Evolutionary conservation across 2,888 invertebrate genomes (phyloP).

Genomic region (Tanaodytes sp.): DNA sequence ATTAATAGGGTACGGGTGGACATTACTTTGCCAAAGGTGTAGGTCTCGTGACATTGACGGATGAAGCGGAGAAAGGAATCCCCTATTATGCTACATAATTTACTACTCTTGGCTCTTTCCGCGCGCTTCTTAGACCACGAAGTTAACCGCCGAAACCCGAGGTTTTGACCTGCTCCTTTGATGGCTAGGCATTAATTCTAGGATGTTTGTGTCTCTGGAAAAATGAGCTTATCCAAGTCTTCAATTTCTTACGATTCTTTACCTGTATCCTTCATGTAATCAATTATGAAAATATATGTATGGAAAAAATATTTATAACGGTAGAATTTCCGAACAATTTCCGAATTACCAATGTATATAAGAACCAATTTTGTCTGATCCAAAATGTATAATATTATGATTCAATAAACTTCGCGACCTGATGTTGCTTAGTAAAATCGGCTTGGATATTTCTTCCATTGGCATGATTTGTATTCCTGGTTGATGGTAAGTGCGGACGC

Average conservation of each 20-base stretch:
- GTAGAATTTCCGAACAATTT: too few species aligned
- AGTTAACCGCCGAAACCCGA: slow-evolving; percentile 59
- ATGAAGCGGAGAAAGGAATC: slow-evolving; percentile 66
- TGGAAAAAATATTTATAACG: too few species aligned
- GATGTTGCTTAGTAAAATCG: slow-evolving; percentile 27
- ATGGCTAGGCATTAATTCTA: slow-evolving; percentile 49
- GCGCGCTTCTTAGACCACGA: slow-evolving; percentile 49
- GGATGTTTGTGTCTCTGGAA: slow-evolving; percentile 60
- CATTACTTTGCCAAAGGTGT: slow-evolving; percentile 56
- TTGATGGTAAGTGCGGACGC: slow-evolving; percentile 34
- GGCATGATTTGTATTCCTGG: slow-evolving; percentile 44
- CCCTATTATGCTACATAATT: slow-evolving; percentile 69
- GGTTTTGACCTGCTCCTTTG: slow-evolving; percentile 56
- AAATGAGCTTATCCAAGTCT: too few species aligned
- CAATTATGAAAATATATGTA: too few species aligned
- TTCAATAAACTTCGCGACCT: too few species aligned
- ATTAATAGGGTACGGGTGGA: slow-evolving; percentile 60
- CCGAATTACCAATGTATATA: too few species aligned
- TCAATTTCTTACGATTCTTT: too few species aligned
- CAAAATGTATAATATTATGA: too few species aligned
- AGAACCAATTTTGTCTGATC: too few species aligned
- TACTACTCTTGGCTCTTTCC: slow-evolving; percentile 57
- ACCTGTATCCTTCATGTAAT: too few species aligned
- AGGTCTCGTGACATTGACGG: slow-evolving; percentile 67
- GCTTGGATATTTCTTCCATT: slow-evolving; percentile 29